phyloP scores from a whole-genome alignment of 2,888 invertebrate genomes.

The Dioctria rufipes region DNA sequence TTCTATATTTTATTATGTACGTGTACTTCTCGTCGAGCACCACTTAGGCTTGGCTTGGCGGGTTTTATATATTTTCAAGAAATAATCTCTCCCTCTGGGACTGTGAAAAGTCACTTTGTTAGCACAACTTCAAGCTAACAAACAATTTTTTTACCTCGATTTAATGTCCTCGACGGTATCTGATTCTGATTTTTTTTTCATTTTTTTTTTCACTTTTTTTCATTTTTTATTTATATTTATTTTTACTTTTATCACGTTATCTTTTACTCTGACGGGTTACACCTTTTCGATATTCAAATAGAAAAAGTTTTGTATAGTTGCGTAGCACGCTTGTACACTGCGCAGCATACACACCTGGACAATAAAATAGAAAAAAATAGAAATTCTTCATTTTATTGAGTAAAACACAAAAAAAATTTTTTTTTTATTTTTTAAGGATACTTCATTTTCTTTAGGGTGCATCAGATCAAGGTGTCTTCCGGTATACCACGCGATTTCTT shows the following conservation, averaged over 20 bases:
- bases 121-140: background rate
- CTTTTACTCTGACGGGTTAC: background rate
- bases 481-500: too few relatives aligned
- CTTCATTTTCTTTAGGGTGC: too few relatives aligned
- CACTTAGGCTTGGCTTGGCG: background rate
- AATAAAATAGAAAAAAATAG: too few relatives aligned
- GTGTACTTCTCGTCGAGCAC: background rate
- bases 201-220: background rate
- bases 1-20: too few relatives aligned
- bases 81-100: slow-evolving; percentile 1
- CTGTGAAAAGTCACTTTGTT: background rate
- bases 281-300: background rate
- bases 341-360: background rate
- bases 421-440: too few relatives aligned
- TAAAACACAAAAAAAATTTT: too few relatives aligned
- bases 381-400: too few relatives aligned
- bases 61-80: too few relatives aligned
- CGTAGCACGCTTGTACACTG: background rate
- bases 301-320: background rate
- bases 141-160: background rate
- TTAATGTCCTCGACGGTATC: background rate
- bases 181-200: background rate
- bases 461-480: too few relatives aligned
- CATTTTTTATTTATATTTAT: background rate
- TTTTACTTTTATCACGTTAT: slow-evolving; percentile 6